Percentiles rank a stretch among this genome's conserved stretches.
Evolutionary conservation across 2,113 vertebrate genomes (phyloP).

Genomic region (Panthera leo): DNA sequence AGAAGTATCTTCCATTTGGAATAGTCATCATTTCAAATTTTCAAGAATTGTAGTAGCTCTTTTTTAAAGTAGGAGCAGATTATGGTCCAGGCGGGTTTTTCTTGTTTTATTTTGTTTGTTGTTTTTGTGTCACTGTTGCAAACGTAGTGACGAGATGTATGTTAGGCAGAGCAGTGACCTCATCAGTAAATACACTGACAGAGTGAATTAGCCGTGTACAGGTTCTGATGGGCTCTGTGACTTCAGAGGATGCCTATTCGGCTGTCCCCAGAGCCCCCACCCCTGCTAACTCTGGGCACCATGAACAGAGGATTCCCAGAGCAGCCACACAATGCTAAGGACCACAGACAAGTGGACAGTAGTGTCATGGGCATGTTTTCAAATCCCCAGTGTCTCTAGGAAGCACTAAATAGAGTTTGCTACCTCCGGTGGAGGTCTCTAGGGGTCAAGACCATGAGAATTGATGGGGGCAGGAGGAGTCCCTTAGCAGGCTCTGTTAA

Average conservation of each 20-base stretch:
- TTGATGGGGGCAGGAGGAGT: neutral
- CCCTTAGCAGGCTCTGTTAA: neutral
- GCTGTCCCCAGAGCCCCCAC: neutral
- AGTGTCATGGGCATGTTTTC: neutral
- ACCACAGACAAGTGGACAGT: neutral
- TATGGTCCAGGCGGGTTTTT: neutral
- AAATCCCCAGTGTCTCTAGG: neutral
- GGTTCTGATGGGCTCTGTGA: neutral
- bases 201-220: neutral
- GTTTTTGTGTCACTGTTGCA: neutral
- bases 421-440: neutral
- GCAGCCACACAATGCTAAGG: neutral
- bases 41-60: constrained; percentile 31
- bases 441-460: neutral
- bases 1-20: constrained; percentile 56
- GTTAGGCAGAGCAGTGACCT: neutral
- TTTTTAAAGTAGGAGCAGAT: constrained; percentile 54
- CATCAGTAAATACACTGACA: neutral
- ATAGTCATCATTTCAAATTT: constrained; percentile 51
- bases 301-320: neutral
- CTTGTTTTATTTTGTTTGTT: neutral
- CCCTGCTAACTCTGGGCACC: neutral
- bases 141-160: neutral
- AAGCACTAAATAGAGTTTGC: neutral
- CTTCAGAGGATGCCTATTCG: neutral